Conservation (phyloP, 2,888 invertebrate genomes). For the Muschampia plurimacula region DNA sequence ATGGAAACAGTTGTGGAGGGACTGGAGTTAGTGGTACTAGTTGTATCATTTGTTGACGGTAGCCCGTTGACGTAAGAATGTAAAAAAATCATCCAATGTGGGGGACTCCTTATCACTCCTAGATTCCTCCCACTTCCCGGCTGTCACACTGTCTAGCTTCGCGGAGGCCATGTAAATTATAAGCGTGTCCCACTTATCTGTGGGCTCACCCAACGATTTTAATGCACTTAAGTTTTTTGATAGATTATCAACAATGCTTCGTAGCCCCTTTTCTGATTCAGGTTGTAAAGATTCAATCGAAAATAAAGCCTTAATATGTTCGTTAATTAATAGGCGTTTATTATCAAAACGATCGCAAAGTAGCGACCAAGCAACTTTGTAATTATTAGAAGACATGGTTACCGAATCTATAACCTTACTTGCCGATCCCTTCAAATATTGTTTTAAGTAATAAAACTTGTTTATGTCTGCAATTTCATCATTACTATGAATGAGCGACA, state of each 20-base stretch:
- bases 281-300: neutral
- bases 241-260: neutral
- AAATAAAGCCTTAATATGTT: conserved; percentile 4
- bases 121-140: conserved; percentile 8
- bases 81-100: conserved; percentile 1
- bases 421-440: conserved; percentile 5
- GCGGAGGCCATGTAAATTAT: neutral
- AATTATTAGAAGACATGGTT: neutral
- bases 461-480: conserved; percentile 4
- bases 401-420: conserved; percentile 7
- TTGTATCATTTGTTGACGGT: neutral
- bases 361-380: neutral
- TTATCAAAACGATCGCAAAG: conserved; percentile 6
- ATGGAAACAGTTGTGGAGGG: conserved; percentile 11
- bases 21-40: neutral
- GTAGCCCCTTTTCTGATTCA: neutral
- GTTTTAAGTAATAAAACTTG: neutral
- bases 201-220: conserved; percentile 4
- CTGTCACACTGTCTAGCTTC: conserved; percentile 2
- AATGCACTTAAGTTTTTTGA: conserved; percentile 12
- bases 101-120: conserved; percentile 9
- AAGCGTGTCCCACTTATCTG: neutral
- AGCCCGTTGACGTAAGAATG: conserved; percentile 1
- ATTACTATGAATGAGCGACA: conserved; percentile 5
- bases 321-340: conserved; percentile 1